phyloP scores from a whole-genome alignment of 1,140 invertebrate species.

The Zaprionus ghesquierei region DNA sequence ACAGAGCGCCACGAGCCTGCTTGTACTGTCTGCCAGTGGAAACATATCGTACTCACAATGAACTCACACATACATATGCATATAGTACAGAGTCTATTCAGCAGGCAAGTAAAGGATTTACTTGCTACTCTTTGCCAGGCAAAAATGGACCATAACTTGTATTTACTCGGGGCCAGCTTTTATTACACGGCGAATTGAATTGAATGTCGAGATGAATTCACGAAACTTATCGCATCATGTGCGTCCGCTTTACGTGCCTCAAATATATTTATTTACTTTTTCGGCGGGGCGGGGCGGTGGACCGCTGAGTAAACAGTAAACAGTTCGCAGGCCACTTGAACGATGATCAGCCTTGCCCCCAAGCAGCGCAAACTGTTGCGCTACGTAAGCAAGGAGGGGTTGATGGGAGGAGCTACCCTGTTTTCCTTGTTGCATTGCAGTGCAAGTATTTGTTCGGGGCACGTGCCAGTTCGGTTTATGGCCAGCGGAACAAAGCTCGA shows the following conservation, averaged over 20 bases:
- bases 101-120: constrained; percentile 30
- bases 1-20: constrained; percentile 16
- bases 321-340: constrained; percentile 4
- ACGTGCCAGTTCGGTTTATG: constrained; percentile 30
- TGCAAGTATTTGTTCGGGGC: constrained; percentile 27
- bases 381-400: background rate
- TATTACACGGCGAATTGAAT: constrained; percentile 46
- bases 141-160: constrained; percentile 50
- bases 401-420: background rate
- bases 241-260: constrained; percentile 46
- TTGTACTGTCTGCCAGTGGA: too few relatives aligned
- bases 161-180: constrained; percentile 33
- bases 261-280: constrained; percentile 34
- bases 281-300: background rate
- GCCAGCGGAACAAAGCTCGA: constrained; percentile 12
- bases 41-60: background rate
- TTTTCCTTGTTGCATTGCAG: constrained; percentile 27
- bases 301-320: constrained; percentile 5
- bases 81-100: background rate
- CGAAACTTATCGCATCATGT: constrained; percentile 56
- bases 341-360: background rate
- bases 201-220: constrained; percentile 23
- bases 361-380: constrained; percentile 31
- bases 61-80: too few relatives aligned
- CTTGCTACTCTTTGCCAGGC: background rate